Conservation (phyloP, 2,888 invertebrate genomes). For the Apamea anceps region DNA sequence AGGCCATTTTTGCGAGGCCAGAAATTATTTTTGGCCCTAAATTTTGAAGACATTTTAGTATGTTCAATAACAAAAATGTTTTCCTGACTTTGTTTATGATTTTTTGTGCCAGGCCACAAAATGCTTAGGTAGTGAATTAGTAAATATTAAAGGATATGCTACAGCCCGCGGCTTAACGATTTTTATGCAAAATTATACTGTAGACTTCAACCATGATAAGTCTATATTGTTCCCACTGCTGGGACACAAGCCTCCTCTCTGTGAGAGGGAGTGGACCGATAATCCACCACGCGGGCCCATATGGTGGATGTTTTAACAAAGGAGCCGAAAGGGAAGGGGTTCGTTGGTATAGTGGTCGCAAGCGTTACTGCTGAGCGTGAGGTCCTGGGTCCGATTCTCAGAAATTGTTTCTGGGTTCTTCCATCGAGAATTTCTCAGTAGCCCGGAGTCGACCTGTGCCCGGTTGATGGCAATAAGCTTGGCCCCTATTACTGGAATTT, state of each 20-base stretch:
- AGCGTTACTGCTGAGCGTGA: not conserved
- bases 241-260: not conserved
- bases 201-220: no score
- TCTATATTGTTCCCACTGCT: not conserved
- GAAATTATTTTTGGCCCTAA: not conserved
- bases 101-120: not conserved
- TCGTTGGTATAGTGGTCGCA: no score
- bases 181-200: conserved; percentile 52
- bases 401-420: no score
- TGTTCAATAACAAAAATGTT: not conserved
- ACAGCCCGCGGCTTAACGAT: conserved; percentile 42
- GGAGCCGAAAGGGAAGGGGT: no score
- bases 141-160: conserved; percentile 10
- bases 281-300: not conserved
- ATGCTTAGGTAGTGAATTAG: conserved; percentile 56
- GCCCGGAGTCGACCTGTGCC: no score
- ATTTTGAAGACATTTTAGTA: not conserved
- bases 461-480: not conserved
- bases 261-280: not conserved
- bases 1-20: not conserved
- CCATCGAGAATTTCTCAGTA: not conserved
- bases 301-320: not conserved
- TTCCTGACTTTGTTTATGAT: not conserved
- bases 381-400: not conserved
- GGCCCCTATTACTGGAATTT: no score